Conservation (phyloP, 2,888 invertebrate genomes). For the Papilio elwesi region DNA sequence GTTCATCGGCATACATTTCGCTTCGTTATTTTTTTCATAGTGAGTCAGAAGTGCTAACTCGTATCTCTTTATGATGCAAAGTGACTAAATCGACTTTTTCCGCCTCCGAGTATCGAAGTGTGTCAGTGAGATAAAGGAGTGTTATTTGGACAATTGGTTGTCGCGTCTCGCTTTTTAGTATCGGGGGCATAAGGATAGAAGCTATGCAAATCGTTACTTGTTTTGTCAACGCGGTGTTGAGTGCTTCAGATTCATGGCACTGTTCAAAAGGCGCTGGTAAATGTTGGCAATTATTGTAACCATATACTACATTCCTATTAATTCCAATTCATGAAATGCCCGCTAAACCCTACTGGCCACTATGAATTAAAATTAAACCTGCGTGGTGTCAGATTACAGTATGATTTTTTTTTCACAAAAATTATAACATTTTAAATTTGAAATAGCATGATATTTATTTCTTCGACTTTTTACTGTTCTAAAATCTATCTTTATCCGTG, state of each 20-base stretch:
- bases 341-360: not conserved
- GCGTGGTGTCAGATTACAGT: not conserved
- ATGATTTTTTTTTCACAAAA: not conserved
- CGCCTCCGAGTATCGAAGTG: slow-evolving; percentile 47
- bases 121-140: slow-evolving; percentile 54
- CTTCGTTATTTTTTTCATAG: slow-evolving; percentile 36
- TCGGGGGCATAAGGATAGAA: slow-evolving; percentile 47
- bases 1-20: slow-evolving; percentile 51
- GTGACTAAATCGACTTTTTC: slow-evolving; percentile 50
- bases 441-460: not conserved
- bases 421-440: slow-evolving; percentile 3
- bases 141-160: slow-evolving; percentile 43
- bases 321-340: not conserved
- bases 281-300: slow-evolving; percentile 14
- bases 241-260: slow-evolving; percentile 4
- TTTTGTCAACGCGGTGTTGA: slow-evolving; percentile 11
- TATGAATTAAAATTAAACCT: not conserved
- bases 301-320: not conserved
- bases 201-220: slow-evolving; percentile 27
- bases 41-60: slow-evolving; percentile 52
- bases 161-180: slow-evolving; percentile 43
- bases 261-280: slow-evolving; percentile 2
- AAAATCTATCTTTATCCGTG: no score
- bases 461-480: no score
- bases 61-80: slow-evolving; percentile 55